Conservation (phyloP, 2,797 vertebrate species). For the Sternarchorhynchus goeldii region DNA sequence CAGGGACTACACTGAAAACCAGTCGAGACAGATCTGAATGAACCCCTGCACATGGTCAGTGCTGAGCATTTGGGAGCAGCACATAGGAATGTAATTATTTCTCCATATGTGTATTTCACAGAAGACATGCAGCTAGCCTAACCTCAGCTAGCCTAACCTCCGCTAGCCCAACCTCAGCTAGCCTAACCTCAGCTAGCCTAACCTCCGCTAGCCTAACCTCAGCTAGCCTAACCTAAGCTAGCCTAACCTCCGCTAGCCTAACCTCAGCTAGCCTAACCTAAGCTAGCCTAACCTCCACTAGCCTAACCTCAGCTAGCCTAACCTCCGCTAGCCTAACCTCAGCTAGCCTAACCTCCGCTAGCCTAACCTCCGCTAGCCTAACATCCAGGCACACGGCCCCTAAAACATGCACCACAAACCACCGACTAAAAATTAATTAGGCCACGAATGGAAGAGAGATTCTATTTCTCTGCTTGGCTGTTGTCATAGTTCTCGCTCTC, state of each 20-base stretch:
- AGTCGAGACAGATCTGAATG: neutral
- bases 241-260: too few relatives aligned
- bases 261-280: conserved; percentile 13
- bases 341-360: conserved; percentile 21
- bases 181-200: too few relatives aligned
- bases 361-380: conserved; percentile 22
- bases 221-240: too few relatives aligned
- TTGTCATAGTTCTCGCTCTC: neutral
- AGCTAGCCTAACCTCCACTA: too few relatives aligned
- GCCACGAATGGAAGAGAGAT: conserved; percentile 1
- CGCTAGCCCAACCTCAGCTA: too few relatives aligned
- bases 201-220: too few relatives aligned
- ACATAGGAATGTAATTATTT: conserved; percentile 9
- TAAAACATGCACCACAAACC: conserved; percentile 35
- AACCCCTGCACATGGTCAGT: conserved; percentile 6
- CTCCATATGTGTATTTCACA: neutral
- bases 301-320: neutral
- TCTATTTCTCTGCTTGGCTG: conserved; percentile 13
- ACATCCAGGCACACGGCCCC: neutral
- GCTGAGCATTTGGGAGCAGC: too few relatives aligned
- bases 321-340: neutral
- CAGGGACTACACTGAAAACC: too few relatives aligned
- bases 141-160: neutral
- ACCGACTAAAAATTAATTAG: conserved; percentile 37
- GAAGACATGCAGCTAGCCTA: conserved; percentile 18